A percentile compares a stretch with the other conserved stretches of the same genome.
Evolutionary conservation across 2,888 invertebrate genomes (phyloP).

Genomic region (Sceliomorpha sp.): DNA sequence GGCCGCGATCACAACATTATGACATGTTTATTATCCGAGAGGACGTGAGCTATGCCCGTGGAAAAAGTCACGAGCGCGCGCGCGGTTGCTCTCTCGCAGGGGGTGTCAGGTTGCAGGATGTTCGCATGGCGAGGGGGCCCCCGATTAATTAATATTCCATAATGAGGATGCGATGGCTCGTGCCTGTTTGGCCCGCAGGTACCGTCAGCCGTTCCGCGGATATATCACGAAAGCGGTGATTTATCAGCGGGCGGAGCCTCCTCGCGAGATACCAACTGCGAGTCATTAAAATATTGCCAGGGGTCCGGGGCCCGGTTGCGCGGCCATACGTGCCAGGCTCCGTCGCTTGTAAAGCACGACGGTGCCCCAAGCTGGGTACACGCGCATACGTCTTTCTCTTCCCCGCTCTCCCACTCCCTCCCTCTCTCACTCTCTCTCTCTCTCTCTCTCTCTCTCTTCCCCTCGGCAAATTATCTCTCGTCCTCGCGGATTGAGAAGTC

Average conservation of each 20-base stretch:
- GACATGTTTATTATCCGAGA: constrained; percentile 46
- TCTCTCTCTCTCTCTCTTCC: constrained; percentile 1
- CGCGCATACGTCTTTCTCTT: constrained; percentile 28
- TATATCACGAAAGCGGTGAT: constrained; percentile 55
- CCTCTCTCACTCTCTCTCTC: constrained; percentile 24
- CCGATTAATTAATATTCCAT: constrained; percentile 76
- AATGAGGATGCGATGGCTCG: constrained; percentile 71
- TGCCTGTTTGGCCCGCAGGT: constrained; percentile 44
- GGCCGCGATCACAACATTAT: constrained; percentile 48
- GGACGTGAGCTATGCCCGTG: constrained; percentile 16
- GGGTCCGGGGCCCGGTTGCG: constrained; percentile 22
- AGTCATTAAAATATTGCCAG: constrained; percentile 53
- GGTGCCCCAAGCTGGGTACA: constrained; percentile 48
- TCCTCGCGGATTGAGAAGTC: constrained; percentile 48
- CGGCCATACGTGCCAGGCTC: too few species aligned
- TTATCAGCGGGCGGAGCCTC: constrained; percentile 43
- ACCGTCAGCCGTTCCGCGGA: constrained; percentile 40
- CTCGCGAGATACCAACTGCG: constrained; percentile 50
- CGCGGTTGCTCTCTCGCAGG: constrained; percentile 11
- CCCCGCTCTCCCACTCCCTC: too few species aligned
- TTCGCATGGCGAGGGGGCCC: constrained; percentile 23
- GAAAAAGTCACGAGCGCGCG: constrained; percentile 40
- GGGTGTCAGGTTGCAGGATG: constrained; percentile 52
- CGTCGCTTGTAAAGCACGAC: constrained; percentile 64
- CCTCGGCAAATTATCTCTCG: constrained; percentile 42